Base-by-base conservation (phyloP, 1,140 invertebrate genomes). In the Drosophila teissieri region DNA sequence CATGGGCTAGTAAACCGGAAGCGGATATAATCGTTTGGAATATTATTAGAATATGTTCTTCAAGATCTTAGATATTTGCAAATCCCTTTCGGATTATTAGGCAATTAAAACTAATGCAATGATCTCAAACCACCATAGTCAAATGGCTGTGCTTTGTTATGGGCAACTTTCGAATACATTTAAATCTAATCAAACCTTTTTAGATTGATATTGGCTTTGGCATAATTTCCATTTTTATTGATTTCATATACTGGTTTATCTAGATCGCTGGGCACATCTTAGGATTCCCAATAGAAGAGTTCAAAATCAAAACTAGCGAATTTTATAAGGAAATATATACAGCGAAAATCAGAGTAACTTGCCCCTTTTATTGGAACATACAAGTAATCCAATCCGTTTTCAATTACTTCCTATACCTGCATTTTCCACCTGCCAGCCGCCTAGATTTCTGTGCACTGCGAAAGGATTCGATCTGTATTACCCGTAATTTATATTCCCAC, bases 381-480 rank as follows among this genome's bases (percentile, higher is more conserved):
- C 7, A 3, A 8, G n/a, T 31, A 62, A 22, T 31, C 24, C 37
- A n/a, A 60, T 62, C 14, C 24, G 31, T 58, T 39, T 22, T 14
- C 17, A 22, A 34, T 34, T 12, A 14, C 24, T 36, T 24, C 36
- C 15, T 12, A 12, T 58, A 73, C 65, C 65, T 62, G 65, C 1
- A 36, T 49, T 73, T 82, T 81, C 44, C 79, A 81, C 79, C 79
- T 81, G 79, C 79, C 54, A 14, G 14, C 37, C 14, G 37, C 37
- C 37, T 39, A 39, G 37, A 12, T 0, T 24, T 8, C 5, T 19
- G 19, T 14, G 24, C 46, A 27, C 8, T 53, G 70, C 34, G 57
- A 57, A 44, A 52, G 56, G 36, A 19, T 73, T 45, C 34, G 15
- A 52, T 51, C 24, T 34, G 39, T 51, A 58, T 76, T 76, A 54